These are phyloP conservation scores for Laupala kohalensis DNA, from an alignment of 1,140 invertebrate genomes.

Conservation along the genomic window DNA sequence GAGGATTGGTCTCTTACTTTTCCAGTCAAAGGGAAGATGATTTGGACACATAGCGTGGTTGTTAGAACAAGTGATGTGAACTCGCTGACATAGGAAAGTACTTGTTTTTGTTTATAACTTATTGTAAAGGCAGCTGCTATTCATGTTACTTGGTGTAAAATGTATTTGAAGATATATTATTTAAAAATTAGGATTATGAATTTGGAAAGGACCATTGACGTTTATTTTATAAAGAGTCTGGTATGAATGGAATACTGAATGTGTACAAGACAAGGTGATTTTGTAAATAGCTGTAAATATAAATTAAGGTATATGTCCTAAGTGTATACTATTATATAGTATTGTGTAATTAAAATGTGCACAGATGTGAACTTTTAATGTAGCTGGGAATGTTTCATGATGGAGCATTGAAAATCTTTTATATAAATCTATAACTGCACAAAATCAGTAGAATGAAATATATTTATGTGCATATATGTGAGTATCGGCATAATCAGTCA, in stretches of 20 bases:
- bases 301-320: conserved; percentile 1
- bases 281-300: conserved; percentile 8
- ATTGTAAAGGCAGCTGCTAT: background rate
- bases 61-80: background rate
- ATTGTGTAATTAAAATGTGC: background rate
- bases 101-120: conserved; percentile 1
- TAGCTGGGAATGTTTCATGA: background rate
- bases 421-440: background rate
- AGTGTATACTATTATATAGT: conserved; percentile 2
- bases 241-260: background rate
- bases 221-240: background rate
- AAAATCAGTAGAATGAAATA: too few relatives aligned
- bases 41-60: conserved; percentile 36
- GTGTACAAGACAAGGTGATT: background rate
- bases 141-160: background rate
- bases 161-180: background rate
- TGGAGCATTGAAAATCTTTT: background rate
- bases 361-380: background rate
- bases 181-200: background rate
- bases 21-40: conserved; percentile 70
- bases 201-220: background rate
- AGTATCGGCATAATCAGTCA: too few relatives aligned
- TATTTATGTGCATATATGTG: too few relatives aligned
- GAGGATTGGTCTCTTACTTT: conserved; percentile 76
- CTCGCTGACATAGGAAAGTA: background rate